Evolutionary conservation across 2,113 vertebrate genomes (phyloP).

Genomic region (Sander lucioperca): DNA sequence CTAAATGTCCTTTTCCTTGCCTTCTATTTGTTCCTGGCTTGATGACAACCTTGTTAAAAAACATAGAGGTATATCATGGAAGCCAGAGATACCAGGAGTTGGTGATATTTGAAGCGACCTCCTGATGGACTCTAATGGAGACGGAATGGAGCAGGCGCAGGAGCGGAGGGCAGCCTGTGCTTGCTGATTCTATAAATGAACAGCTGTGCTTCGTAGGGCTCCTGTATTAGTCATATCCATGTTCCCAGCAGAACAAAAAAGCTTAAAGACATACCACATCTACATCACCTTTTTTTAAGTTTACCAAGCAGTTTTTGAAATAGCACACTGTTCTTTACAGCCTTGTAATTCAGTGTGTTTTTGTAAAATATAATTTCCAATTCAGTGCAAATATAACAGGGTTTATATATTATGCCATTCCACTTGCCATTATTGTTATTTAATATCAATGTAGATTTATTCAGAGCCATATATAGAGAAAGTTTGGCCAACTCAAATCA

Average conservation of each 20-base stretch:
- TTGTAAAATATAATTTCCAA: too few relatives aligned
- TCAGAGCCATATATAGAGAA: too few relatives aligned
- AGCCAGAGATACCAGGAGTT: too few relatives aligned
- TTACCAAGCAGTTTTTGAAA: too few relatives aligned
- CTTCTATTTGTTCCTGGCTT: not conserved
- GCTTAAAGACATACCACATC: not conserved
- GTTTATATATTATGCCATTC: too few relatives aligned
- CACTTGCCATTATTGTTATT: too few relatives aligned
- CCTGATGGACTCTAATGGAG: slow-evolving; percentile 8
- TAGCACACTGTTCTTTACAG: too few relatives aligned
- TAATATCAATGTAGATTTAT: too few relatives aligned
- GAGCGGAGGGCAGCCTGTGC: slow-evolving; percentile 14
- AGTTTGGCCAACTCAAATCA: too few relatives aligned
- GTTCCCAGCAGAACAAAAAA: not conserved
- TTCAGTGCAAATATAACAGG: too few relatives aligned
- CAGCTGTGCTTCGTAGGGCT: slow-evolving; percentile 8
- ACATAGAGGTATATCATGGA: not conserved
- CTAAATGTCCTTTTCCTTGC: not conserved
- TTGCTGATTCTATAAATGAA: slow-evolving; percentile 31
- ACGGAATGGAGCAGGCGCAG: slow-evolving; percentile 3
- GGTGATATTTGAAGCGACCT: not conserved
- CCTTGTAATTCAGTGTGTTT: too few relatives aligned
- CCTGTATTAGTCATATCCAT: slow-evolving; percentile 33
- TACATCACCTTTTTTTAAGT: not conserved
- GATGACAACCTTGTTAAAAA: not conserved